phyloP scores from a whole-genome alignment of 2,113 vertebrate species.

The Odocoileus virginianus region DNA sequence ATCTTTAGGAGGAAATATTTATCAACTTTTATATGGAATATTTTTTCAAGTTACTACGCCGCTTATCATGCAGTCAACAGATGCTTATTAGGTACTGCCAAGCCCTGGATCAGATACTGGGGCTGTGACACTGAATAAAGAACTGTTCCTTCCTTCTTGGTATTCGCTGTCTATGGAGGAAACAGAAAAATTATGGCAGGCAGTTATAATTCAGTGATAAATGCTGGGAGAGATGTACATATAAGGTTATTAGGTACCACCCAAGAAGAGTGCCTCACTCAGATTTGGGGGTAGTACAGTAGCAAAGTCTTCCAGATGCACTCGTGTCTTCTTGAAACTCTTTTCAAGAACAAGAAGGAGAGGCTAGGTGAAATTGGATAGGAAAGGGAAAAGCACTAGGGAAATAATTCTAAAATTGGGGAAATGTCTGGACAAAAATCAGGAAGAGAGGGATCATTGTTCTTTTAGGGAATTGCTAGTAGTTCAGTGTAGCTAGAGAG shows the following conservation, averaged over 20 bases:
- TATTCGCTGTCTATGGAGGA: not conserved
- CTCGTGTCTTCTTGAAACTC: not conserved
- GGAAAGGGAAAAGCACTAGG: not conserved
- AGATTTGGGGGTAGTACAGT: not conserved
- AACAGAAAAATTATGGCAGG: not conserved
- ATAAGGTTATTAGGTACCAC: not conserved
- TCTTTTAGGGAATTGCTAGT: not conserved
- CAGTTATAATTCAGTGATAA: not conserved
- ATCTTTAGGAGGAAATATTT: conserved; percentile 48
- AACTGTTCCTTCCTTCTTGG: not conserved
- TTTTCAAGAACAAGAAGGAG: not conserved
- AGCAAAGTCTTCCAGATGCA: not conserved
- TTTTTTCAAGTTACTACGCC: not conserved
- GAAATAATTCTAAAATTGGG: not conserved
- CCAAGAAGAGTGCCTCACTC: not conserved
- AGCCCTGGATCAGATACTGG: conserved; percentile 7
- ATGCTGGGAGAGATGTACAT: not conserved
- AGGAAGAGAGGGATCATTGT: not conserved
- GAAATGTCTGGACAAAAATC: not conserved
- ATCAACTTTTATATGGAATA: conserved; percentile 23
- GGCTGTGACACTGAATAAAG: not conserved
- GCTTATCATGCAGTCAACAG: not conserved
- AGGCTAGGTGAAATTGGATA: not conserved
- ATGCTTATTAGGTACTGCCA: not conserved
- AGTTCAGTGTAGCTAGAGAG: not conserved